Conservation (phyloP, 2,888 invertebrate genomes). For the Leptinotarsa haldemani region DNA sequence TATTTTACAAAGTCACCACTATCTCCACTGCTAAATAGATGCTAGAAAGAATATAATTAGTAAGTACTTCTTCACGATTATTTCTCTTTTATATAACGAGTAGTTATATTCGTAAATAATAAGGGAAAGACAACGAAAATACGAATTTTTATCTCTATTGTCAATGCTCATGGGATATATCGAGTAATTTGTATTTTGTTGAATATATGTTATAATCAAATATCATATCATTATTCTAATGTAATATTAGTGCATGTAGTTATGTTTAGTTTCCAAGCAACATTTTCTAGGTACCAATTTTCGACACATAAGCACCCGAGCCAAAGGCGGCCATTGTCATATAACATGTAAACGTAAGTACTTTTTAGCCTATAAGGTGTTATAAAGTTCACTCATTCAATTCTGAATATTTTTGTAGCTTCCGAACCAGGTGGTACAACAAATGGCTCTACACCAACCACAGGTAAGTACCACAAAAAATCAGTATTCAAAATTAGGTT, state of each 20-base stretch:
- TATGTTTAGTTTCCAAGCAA: not conserved
- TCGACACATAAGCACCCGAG: not conserved
- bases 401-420: not conserved
- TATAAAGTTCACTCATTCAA: not conserved
- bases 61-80: too few relatives aligned
- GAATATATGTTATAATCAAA: too few relatives aligned
- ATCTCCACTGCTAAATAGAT: too few relatives aligned
- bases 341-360: slow-evolving; percentile 11
- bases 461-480: not conserved
- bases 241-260: not conserved
- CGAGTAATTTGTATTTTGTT: too few relatives aligned
- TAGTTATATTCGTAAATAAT: too few relatives aligned
- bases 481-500: not conserved
- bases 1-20: too few relatives aligned
- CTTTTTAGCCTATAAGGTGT: not conserved
- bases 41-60: too few relatives aligned
- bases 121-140: too few relatives aligned
- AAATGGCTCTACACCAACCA: not conserved
- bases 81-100: too few relatives aligned
- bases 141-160: too few relatives aligned
- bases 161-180: too few relatives aligned
- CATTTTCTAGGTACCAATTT: slow-evolving; percentile 11
- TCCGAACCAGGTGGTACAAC: not conserved
- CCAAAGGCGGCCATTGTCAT: not conserved
- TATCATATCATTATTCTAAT: too few relatives aligned